These are phyloP conservation scores for Lymantria monacha DNA, from an alignment of 2,888 invertebrate species.

Conservation along the genomic window DNA sequence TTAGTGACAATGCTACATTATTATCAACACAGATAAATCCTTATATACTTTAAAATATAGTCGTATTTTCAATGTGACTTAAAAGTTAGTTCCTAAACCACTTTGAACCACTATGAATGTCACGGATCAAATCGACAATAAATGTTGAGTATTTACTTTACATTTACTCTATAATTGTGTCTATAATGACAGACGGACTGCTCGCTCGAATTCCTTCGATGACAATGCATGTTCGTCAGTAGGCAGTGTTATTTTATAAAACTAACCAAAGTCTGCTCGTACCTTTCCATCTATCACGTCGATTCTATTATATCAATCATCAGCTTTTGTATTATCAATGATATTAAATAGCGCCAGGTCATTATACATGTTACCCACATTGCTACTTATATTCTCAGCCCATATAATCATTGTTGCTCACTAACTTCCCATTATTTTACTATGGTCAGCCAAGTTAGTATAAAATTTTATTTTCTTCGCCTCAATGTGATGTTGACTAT, in stretches of 20 bases:
- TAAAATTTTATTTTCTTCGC: too few relatives aligned
- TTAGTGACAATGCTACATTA: constrained; percentile 51
- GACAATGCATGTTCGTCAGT: constrained; percentile 64
- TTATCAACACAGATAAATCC: constrained; percentile 25
- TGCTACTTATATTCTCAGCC: too few relatives aligned
- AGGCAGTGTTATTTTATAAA: constrained; percentile 55
- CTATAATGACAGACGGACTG: constrained; percentile 47
- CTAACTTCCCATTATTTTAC: too few relatives aligned
- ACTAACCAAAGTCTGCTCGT: constrained; percentile 27
- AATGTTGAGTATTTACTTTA: constrained; percentile 76
- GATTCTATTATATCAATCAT: too few relatives aligned
- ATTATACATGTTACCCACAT: too few relatives aligned
- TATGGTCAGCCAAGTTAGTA: too few relatives aligned
- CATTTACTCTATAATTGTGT: constrained; percentile 73
- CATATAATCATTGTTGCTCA: too few relatives aligned
- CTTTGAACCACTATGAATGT: constrained; percentile 51
- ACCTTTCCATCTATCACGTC: not conserved
- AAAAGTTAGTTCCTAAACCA: constrained; percentile 25
- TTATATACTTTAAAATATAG: constrained; percentile 13
- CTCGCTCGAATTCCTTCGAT: constrained; percentile 60
- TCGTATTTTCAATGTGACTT: constrained; percentile 10
- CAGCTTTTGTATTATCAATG: too few relatives aligned
- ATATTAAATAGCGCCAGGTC: too few relatives aligned
- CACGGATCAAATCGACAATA: constrained; percentile 73
- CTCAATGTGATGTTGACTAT: too few relatives aligned